Conservation (phyloP, 1,140 invertebrate genomes). For the Cotesia typhae region DNA sequence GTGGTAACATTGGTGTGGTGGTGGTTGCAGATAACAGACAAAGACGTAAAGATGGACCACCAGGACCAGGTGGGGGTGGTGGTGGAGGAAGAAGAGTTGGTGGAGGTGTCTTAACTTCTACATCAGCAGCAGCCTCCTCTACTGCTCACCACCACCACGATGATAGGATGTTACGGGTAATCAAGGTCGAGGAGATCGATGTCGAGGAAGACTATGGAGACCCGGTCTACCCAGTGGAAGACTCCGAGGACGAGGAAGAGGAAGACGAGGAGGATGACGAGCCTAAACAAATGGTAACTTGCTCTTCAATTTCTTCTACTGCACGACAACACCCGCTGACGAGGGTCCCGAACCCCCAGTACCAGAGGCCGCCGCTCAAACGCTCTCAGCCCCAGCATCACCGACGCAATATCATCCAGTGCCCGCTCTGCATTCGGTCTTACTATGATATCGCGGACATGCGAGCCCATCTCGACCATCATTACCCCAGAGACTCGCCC, state of each 20-base stretch:
- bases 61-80: constrained; percentile 11
- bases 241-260: constrained; percentile 9
- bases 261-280: background rate
- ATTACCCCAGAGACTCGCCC: constrained; percentile 83
- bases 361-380: constrained; percentile 42
- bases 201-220: constrained; percentile 12
- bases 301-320: background rate
- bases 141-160: too few relatives aligned
- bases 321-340: background rate
- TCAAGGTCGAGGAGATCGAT: too few relatives aligned
- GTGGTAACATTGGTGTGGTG: constrained; percentile 66
- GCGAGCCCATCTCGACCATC: constrained; percentile 78
- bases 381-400: constrained; percentile 53
- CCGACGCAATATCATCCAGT: constrained; percentile 62
- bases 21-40: constrained; percentile 66
- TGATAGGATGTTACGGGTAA: too few relatives aligned
- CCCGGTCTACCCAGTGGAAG: too few relatives aligned
- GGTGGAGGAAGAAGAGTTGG: constrained; percentile 29
- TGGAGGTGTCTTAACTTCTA: too few relatives aligned
- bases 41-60: constrained; percentile 47
- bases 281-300: background rate
- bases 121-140: too few relatives aligned
- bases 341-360: constrained; percentile 50
- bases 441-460: constrained; percentile 72
- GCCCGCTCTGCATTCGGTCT: constrained; percentile 76